Conservation (phyloP, 2,888 invertebrate species). For the Tetranychus piercei region DNA sequence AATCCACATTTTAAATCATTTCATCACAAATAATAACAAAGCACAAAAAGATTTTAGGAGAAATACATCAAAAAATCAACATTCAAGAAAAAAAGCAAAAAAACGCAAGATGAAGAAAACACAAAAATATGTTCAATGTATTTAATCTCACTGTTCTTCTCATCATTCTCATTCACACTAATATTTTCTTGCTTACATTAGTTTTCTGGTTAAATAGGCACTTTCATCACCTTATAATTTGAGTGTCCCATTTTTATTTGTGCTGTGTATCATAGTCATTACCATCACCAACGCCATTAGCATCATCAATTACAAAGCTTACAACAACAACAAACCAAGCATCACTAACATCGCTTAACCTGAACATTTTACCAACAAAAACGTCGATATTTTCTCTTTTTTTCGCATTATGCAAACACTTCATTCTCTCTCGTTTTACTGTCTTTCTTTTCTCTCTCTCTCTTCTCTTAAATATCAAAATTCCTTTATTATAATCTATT, state of each 20-base stretch:
- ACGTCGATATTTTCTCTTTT: background rate
- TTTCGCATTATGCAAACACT: conserved; percentile 4
- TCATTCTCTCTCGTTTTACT: background rate
- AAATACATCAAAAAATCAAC: background rate
- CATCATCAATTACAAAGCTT: conserved; percentile 45
- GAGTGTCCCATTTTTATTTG: background rate
- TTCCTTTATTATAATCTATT: background rate
- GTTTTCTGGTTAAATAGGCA: background rate
- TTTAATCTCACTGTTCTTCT: background rate
- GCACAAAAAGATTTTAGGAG: background rate
- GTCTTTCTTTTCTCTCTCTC: conserved; percentile 1
- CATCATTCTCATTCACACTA: background rate
- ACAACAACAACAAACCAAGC: conserved; percentile 37
- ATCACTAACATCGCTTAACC: conserved; percentile 86
- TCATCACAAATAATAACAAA: background rate
- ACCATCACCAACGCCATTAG: conserved; percentile 30
- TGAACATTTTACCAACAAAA: conserved; percentile 45
- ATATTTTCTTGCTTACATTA: background rate
- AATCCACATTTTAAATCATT: background rate
- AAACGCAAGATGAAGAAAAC: background rate
- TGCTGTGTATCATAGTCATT: background rate
- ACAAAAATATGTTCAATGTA: background rate
- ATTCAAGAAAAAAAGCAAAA: background rate
- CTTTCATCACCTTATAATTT: background rate
- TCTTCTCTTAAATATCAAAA: background rate